Percentiles rank a stretch among this genome's conserved stretches.
Conservation (phyloP, 2,797 vertebrate genomes). For the Pitangus sulphuratus region DNA sequence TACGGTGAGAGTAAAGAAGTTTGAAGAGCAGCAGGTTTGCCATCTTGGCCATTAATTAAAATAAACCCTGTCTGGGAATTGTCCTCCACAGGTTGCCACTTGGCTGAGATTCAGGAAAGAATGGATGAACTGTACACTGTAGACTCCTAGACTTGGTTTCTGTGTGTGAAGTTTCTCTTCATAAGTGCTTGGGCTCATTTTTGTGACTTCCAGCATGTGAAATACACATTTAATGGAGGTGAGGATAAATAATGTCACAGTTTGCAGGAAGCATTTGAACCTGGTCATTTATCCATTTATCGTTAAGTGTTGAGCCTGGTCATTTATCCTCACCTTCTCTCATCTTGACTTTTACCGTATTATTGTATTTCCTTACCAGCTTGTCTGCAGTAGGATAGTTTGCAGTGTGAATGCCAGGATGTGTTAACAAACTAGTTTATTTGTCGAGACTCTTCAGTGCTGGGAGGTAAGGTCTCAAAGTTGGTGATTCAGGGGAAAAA, state of each 20-base stretch:
- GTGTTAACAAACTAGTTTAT: neutral
- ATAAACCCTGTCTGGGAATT: neutral
- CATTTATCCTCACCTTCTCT: neutral
- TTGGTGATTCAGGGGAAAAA: neutral
- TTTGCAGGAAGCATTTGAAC: neutral
- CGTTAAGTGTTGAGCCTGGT: neutral
- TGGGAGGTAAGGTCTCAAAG: neutral
- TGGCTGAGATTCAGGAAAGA: neutral
- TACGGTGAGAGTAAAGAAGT: neutral
- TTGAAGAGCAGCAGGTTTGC: neutral
- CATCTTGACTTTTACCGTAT: neutral
- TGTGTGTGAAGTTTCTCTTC: neutral
- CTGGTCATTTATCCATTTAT: neutral
- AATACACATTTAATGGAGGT: neutral
- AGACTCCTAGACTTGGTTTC: neutral
- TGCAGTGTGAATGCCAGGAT: neutral
- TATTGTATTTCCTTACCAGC: neutral
- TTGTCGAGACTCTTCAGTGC: neutral
- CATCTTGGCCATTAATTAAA: neutral
- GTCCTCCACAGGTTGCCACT: neutral
- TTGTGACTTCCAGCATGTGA: neutral
- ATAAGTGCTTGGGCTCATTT: neutral
- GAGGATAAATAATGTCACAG: neutral
- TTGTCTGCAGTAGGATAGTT: neutral
- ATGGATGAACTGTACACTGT: neutral